These are phyloP conservation scores for Sturnus vulgaris DNA, from an alignment of 2,113 vertebrate species.

Conservation along the genomic window DNA sequence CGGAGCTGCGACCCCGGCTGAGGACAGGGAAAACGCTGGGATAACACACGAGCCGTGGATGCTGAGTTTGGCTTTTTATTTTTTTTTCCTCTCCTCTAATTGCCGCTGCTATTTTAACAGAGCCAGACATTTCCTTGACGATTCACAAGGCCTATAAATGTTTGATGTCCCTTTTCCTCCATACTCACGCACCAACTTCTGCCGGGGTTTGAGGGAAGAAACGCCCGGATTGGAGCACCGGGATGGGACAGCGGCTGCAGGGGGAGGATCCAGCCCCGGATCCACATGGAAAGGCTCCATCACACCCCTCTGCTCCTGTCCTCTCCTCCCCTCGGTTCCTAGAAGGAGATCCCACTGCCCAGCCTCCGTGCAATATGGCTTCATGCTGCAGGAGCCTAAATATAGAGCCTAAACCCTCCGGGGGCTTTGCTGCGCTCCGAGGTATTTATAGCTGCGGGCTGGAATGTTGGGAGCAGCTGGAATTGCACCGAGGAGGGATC, in stretches of 20 bases:
- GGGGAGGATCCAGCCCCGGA: neutral
- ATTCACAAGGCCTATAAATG: conserved; percentile 14
- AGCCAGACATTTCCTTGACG: conserved; percentile 12
- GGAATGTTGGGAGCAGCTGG: neutral
- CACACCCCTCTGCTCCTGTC: rapidly evolving
- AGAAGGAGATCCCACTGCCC: conserved; percentile 11
- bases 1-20: neutral
- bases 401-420: neutral
- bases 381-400: conserved; percentile 30
- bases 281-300: neutral
- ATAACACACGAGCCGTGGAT: neutral
- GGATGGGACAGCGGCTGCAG: rapidly evolving
- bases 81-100: neutral
- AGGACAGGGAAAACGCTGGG: neutral
- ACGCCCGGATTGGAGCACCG: rapidly evolving
- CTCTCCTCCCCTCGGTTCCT: neutral
- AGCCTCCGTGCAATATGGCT: neutral
- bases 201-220: neutral
- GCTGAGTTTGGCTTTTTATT: neutral
- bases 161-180: conserved; percentile 7
- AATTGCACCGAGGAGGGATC: neutral
- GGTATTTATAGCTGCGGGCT: conserved; percentile 45
- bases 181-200: neutral
- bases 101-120: neutral
- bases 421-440: neutral